phyloP scores from a whole-genome alignment of 35 echinoderm and acorn worm species.

The Anneissia japonica region DNA sequence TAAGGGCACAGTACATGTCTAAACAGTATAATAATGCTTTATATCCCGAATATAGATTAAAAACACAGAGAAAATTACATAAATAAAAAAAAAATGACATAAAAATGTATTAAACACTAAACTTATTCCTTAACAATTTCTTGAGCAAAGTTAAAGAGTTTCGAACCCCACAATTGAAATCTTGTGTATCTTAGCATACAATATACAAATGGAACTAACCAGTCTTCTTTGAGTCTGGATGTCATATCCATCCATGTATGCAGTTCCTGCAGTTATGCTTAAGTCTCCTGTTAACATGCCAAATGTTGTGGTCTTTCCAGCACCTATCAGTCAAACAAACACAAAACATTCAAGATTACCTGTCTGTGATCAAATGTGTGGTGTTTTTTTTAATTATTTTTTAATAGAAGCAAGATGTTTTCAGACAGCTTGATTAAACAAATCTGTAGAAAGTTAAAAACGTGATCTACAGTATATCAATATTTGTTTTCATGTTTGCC shows the following conservation, averaged over 20 bases:
- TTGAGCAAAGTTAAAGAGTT: neutral
- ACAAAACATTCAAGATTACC: neutral
- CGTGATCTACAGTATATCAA: no score
- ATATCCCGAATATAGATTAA: no score
- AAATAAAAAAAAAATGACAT: neutral
- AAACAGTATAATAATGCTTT: no score
- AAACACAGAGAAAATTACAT: neutral
- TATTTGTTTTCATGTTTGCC: no score
- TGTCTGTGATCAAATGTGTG: no score
- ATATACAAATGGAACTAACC: constrained; percentile 19
- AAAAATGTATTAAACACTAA: neutral
- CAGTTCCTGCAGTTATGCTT: constrained; percentile 63
- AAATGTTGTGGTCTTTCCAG: constrained; percentile 96
- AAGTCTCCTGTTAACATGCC: constrained; percentile 89
- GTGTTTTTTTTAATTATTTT: no score
- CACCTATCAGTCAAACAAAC: constrained; percentile 48
- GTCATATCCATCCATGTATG: constrained; percentile 79
- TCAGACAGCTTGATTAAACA: no score
- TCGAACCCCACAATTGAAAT: neutral
- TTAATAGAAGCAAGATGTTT: no score
- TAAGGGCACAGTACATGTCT: no score
- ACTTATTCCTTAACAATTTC: neutral
- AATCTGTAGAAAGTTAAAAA: no score
- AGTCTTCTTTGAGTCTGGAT: constrained; percentile 65
- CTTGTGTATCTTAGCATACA: neutral